phyloP scores from a whole-genome alignment of 1,140 invertebrate species.

The Bombus polaris region DNA sequence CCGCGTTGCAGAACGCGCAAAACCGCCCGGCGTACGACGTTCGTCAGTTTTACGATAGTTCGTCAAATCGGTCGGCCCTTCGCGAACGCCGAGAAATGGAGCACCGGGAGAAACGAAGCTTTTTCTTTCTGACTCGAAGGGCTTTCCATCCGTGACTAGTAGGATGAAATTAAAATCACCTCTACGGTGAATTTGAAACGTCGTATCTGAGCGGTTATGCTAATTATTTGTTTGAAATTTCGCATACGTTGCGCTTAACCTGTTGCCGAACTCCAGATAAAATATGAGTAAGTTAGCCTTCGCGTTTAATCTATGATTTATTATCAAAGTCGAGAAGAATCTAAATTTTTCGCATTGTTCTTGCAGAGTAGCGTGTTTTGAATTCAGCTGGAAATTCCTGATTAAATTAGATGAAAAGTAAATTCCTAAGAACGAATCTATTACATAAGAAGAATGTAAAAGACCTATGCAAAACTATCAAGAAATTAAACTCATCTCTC shows the following conservation, averaged over 20 bases:
- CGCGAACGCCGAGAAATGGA: background rate
- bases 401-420: background rate
- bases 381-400: background rate
- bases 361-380: background rate
- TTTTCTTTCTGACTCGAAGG: background rate
- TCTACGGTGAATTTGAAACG: background rate
- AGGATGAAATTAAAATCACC: background rate
- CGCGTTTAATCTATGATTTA: background rate
- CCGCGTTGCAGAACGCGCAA: slow-evolving; percentile 18
- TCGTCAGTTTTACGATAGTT: slow-evolving; percentile 15
- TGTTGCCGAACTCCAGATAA: background rate
- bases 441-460: no score
- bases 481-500: background rate
- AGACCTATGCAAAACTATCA: background rate
- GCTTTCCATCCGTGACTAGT: no score
- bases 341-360: background rate
- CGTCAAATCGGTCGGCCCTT: background rate
- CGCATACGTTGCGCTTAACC: no score
- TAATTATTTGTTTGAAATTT: background rate
- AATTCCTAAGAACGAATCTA: no score
- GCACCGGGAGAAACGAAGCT: background rate
- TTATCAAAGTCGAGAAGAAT: no score
- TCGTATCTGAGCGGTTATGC: no score
- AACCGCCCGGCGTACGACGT: background rate
- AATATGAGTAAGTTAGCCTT: background rate